phyloP scores from a whole-genome alignment of 2,113 vertebrate genomes.

The Prochilodus magdalenae region DNA sequence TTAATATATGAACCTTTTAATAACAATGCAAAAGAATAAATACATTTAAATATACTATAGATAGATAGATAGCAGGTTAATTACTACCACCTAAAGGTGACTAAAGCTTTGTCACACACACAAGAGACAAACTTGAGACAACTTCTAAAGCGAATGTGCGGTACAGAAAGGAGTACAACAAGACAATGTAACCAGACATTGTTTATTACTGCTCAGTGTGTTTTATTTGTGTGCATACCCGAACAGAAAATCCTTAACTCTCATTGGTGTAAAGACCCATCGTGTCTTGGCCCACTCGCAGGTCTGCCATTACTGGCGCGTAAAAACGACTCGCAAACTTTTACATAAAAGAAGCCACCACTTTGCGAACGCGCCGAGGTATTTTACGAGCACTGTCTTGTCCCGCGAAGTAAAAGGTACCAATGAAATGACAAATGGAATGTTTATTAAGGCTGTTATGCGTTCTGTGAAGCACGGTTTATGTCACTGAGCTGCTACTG shows the following conservation, averaged over 20 bases:
- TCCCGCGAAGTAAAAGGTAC: slow-evolving; percentile 29
- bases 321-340: slow-evolving; percentile 31
- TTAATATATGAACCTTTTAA: too few species aligned
- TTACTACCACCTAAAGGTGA: too few species aligned
- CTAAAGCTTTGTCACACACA: too few species aligned
- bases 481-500: slow-evolving; percentile 4
- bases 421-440: slow-evolving; percentile 47
- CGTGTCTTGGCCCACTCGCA: slow-evolving; percentile 25
- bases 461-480: neutral
- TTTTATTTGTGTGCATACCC: neutral
- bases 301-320: slow-evolving; percentile 25
- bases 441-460: slow-evolving; percentile 25
- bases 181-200: neutral
- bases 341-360: slow-evolving; percentile 34
- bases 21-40: too few species aligned
- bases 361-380: slow-evolving; percentile 32
- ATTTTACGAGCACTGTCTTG: slow-evolving; percentile 34
- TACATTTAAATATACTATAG: too few species aligned
- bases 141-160: too few species aligned
- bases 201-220: slow-evolving; percentile 25
- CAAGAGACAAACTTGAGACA: too few species aligned
- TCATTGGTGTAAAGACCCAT: neutral
- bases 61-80: too few species aligned
- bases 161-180: too few species aligned
- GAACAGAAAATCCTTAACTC: slow-evolving; percentile 1